Conservation (phyloP, 2,113 vertebrate genomes). For the Labeo catla region DNA sequence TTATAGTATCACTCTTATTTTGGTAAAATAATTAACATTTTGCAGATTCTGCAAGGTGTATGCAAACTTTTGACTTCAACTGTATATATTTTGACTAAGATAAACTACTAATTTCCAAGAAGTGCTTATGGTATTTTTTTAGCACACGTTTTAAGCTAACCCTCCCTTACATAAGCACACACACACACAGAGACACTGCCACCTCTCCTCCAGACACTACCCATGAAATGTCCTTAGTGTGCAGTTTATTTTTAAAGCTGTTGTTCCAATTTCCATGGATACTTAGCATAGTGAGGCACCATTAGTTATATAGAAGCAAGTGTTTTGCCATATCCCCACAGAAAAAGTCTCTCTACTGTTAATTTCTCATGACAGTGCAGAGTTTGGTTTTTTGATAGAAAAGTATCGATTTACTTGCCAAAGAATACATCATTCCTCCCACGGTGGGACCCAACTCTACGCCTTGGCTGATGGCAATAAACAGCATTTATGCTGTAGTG, state of each 20-base stretch:
- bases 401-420: constrained; percentile 61
- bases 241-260: constrained; percentile 58
- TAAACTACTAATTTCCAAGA: background rate
- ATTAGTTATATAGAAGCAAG: constrained; percentile 52
- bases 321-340: constrained; percentile 48
- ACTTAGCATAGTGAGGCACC: constrained; percentile 44
- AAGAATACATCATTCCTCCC: constrained; percentile 58
- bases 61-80: too few species aligned
- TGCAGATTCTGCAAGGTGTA: too few species aligned
- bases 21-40: too few species aligned
- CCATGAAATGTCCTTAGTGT: constrained; percentile 34
- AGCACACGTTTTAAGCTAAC: background rate
- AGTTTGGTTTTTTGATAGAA: constrained; percentile 65
- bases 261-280: constrained; percentile 60
- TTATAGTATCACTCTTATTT: too few species aligned
- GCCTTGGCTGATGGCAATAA: constrained; percentile 55
- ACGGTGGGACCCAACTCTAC: constrained; percentile 51
- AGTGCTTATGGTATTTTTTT: background rate
- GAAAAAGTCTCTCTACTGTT: constrained; percentile 50
- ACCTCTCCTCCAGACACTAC: constrained; percentile 24
- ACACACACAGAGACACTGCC: background rate
- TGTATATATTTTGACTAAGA: background rate
- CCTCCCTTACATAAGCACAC: background rate
- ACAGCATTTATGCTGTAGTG: constrained; percentile 44
- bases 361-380: constrained; percentile 63